Conservation (phyloP, 2,888 invertebrate genomes). For the Drosophila subquinaria region DNA sequence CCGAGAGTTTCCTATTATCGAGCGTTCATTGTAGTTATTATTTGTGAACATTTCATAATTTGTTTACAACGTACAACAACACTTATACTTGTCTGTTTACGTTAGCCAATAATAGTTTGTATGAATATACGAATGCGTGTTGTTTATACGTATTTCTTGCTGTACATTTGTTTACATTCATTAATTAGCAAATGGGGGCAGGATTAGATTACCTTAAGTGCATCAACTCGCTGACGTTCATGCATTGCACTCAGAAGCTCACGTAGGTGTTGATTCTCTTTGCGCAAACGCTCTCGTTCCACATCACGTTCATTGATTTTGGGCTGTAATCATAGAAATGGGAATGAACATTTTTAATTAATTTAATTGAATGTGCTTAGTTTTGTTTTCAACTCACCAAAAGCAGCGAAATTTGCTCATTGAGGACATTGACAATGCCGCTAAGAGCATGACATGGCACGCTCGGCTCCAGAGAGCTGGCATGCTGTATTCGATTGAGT, state of each 20-base stretch:
- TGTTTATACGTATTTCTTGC: conserved; percentile 5
- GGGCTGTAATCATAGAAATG: conserved; percentile 86
- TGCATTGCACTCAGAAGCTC: conserved; percentile 90
- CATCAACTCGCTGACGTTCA: conserved; percentile 85
- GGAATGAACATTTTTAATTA: conserved; percentile 10
- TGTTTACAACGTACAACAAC: conserved; percentile 21
- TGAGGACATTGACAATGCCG: conserved; percentile 88
- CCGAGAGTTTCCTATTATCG: conserved; percentile 7
- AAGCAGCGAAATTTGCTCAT: conserved; percentile 89
- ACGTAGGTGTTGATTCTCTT: conserved; percentile 90
- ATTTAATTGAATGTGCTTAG: neutral
- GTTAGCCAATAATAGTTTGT: conserved; percentile 8
- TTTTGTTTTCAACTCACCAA: conserved; percentile 86
- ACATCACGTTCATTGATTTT: conserved; percentile 91
- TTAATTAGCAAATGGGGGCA: conserved; percentile 20
- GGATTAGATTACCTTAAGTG: conserved; percentile 76
- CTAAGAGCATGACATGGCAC: conserved; percentile 88
- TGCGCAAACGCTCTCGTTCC: conserved; percentile 90
- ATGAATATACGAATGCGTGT: conserved; percentile 4
- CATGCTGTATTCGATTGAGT: conserved; percentile 85
- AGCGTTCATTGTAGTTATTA: conserved; percentile 11
- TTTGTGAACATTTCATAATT: conserved; percentile 11
- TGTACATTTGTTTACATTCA: conserved; percentile 14
- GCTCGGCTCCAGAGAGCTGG: conserved; percentile 86
- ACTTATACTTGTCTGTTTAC: conserved; percentile 13